Conservation (phyloP, 2,888 invertebrate genomes). For the Electrophaes corylata region DNA sequence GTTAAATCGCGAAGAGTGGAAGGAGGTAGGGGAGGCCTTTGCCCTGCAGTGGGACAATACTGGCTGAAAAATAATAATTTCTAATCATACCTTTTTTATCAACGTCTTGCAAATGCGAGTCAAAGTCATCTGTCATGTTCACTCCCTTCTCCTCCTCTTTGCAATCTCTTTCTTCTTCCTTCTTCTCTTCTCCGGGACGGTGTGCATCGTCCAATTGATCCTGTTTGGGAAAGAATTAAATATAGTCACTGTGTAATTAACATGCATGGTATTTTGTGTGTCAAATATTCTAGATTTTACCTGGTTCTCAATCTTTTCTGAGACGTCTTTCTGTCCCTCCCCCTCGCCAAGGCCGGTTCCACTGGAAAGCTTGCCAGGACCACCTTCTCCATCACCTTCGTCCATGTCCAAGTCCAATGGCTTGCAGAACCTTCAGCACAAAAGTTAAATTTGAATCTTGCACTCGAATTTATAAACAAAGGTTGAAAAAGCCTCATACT, state of each 20-base stretch:
- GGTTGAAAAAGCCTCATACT: no score
- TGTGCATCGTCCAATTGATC: constrained; percentile 96
- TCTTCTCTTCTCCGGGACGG: constrained; percentile 90
- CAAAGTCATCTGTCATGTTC: constrained; percentile 98
- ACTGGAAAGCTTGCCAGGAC: constrained; percentile 84
- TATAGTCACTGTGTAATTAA: background rate
- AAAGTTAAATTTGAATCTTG: background rate
- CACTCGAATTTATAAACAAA: no score
- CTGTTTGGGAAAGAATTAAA: constrained; percentile 72
- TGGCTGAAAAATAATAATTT: background rate
- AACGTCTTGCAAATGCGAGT: constrained; percentile 92
- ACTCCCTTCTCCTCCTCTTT: constrained; percentile 96
- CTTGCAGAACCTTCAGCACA: constrained; percentile 92
- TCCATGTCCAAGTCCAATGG: constrained; percentile 93
- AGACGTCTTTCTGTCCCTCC: constrained; percentile 96
- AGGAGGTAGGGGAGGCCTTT: no score
- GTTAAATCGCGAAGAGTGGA: no score
- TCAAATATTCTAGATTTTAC: no score
- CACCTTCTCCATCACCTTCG: constrained; percentile 87
- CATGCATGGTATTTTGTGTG: background rate
- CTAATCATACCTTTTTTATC: constrained; percentile 84
- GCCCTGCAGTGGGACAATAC: no score
- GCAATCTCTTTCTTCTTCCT: constrained; percentile 89
- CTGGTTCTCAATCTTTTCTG: constrained; percentile 92
- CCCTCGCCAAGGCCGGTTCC: constrained; percentile 97